These are phyloP conservation scores for Pteromalus puparum DNA, from an alignment of 1,140 invertebrate species.

Conservation along the genomic window DNA sequence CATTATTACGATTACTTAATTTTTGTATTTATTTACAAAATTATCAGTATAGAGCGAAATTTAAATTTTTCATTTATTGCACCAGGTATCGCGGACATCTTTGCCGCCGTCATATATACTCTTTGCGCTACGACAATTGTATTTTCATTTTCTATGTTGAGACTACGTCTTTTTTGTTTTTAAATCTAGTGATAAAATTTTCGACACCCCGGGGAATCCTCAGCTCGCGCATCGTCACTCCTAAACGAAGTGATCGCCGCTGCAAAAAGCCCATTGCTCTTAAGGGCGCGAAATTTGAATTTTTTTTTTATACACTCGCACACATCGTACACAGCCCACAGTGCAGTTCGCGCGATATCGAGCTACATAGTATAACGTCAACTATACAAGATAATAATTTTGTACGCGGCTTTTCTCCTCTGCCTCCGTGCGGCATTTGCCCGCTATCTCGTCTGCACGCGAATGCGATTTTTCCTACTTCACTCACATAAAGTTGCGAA, in stretches of 20 bases:
- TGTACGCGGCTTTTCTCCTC: background rate
- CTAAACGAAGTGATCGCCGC: too few relatives aligned
- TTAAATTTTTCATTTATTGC: constrained; percentile 20
- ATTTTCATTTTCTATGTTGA: background rate
- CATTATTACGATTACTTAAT: background rate
- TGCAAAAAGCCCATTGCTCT: too few relatives aligned
- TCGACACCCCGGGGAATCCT: background rate
- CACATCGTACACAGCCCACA: background rate
- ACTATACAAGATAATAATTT: background rate
- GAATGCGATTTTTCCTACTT: background rate
- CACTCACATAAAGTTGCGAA: constrained; percentile 16
- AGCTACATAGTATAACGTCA: background rate
- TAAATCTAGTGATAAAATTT: background rate
- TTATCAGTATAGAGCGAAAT: too few relatives aligned
- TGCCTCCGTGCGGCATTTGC: background rate
- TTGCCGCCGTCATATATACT: constrained; percentile 12
- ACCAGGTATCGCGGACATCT: constrained; percentile 9
- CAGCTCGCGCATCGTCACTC: too few relatives aligned
- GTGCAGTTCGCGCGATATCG: background rate
- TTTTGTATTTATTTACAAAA: constrained; percentile 40
- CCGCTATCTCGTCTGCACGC: constrained; percentile 41
- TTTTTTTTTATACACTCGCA: too few relatives aligned
- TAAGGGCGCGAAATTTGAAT: background rate
- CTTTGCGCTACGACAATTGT: constrained; percentile 59
- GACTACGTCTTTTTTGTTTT: background rate